Base-by-base conservation (phyloP, 1,140 invertebrate genomes). In the Theocolax elegans region DNA sequence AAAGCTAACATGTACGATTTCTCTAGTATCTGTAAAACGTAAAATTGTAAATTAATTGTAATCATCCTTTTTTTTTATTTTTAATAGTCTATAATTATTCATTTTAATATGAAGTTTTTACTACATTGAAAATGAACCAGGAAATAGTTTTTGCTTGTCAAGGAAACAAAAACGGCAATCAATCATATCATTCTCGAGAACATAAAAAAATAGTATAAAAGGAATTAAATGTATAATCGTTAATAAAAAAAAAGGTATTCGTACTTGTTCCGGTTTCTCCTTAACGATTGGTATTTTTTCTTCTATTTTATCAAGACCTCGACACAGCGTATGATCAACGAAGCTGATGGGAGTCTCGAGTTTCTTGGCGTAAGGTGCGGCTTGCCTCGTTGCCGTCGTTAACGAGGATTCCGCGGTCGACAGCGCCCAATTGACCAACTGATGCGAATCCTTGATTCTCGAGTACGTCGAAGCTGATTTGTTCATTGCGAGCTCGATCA, bases 391-490 rank as follows among this genome's bases (percentile, higher is more conserved):
- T 3, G 91, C 91, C 3, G 82, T 83, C 12, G 84, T 85, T 2
- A 92, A 84, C n/a, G 90, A 90, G 17, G 87, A 88, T 79, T 92
- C 91, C 1, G 90, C 91, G 0, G 89, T 90, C 3, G 88, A 89
- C 1, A 92, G 77, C 1, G 90, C 89, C 91, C 91, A 92, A 76
- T 90, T 87, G 13, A 92, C 79, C 17, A 92, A 38, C 8, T 81
- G 76, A 72, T 84, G 64, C 1, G 78, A 81, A 80, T 86, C 85
- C 82, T 89, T 90, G 25, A 90, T 84, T 60, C 85, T 85, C 38
- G 82, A 84, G 73, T 90, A 90, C 21, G 89, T 87, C 59, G 81
- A 85, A 19, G 84, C 80, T 3, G 88, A 88, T 69, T 88, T 88
- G 68, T 83, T 83, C 72, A 86, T 80, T 12, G 88, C 89, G 25